Evolutionary conservation across 2,797 vertebrate genomes (phyloP).

Genomic region (Carcharodon carcharias): DNA sequence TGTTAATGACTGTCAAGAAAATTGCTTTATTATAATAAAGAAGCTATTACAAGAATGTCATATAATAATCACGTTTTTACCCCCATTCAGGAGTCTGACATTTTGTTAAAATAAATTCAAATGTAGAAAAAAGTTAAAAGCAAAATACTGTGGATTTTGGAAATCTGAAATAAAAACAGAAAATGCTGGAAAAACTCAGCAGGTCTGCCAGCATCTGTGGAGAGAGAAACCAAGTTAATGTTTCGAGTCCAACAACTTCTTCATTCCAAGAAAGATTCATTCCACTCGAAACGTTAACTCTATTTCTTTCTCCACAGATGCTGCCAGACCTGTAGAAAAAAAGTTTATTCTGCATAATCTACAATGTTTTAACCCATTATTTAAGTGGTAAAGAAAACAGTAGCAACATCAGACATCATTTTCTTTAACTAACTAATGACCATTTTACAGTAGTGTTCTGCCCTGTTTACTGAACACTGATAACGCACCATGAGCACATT

Average conservation of each 20-base stretch:
- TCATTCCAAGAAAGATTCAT: too few species aligned
- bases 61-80: not conserved
- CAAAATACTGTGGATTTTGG: too few species aligned
- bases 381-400: not conserved
- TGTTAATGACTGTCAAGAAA: conserved; percentile 8
- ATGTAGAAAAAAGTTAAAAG: too few species aligned
- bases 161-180: too few species aligned
- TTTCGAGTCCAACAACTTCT: too few species aligned
- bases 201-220: too few species aligned
- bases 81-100: not conserved
- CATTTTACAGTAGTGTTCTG: not conserved
- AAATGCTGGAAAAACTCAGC: too few species aligned
- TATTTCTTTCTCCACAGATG: too few species aligned
- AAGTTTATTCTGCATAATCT: not conserved
- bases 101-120: not conserved
- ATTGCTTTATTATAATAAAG: not conserved
- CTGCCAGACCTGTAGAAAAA: not conserved
- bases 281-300: too few species aligned
- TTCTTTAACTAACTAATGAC: not conserved
- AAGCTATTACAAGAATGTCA: not conserved
- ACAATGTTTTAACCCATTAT: not conserved
- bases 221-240: too few species aligned
- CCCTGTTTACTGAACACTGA: not conserved
- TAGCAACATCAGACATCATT: not conserved
- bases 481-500: not conserved